phyloP scores from a whole-genome alignment of 2,888 invertebrate species.

The Eurois occulta region DNA sequence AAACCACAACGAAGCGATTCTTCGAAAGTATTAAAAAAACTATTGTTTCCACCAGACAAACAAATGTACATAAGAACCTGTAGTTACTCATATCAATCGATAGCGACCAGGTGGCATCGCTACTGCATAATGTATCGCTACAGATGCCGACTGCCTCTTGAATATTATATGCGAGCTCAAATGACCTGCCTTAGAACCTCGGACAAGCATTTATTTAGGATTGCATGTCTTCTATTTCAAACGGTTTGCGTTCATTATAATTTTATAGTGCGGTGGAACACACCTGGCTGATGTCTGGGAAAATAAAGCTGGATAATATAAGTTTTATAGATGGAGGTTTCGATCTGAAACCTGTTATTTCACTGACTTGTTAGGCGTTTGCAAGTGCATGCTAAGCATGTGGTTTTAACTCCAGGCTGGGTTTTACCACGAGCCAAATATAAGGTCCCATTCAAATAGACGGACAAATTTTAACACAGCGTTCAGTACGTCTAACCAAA shows the following conservation, averaged over 20 bases:
- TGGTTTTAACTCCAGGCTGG: background rate
- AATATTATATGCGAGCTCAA: constrained; percentile 76
- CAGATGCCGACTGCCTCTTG: constrained; percentile 69
- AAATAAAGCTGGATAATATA: background rate
- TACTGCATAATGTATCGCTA: constrained; percentile 78
- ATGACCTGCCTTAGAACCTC: constrained; percentile 65
- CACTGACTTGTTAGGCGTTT: background rate
- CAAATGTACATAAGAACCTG: constrained; percentile 18
- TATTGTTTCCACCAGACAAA: constrained; percentile 30
- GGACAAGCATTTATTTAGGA: constrained; percentile 56
- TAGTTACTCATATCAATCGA: constrained; percentile 69
- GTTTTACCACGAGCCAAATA: no score
- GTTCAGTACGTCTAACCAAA: no score
- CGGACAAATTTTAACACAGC: no score
- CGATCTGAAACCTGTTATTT: background rate
- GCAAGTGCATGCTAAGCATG: background rate
- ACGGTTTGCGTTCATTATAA: constrained; percentile 29
- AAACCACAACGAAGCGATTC: constrained; percentile 14
- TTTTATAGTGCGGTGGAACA: constrained; percentile 28
- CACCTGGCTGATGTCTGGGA: constrained; percentile 17
- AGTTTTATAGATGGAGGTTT: constrained; percentile 2
- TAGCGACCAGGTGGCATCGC: constrained; percentile 78
- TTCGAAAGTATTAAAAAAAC: background rate
- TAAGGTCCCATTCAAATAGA: no score
- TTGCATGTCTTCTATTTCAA: constrained; percentile 47